Conservation (phyloP, 2,888 invertebrate species). For the Lottia scabra region DNA sequence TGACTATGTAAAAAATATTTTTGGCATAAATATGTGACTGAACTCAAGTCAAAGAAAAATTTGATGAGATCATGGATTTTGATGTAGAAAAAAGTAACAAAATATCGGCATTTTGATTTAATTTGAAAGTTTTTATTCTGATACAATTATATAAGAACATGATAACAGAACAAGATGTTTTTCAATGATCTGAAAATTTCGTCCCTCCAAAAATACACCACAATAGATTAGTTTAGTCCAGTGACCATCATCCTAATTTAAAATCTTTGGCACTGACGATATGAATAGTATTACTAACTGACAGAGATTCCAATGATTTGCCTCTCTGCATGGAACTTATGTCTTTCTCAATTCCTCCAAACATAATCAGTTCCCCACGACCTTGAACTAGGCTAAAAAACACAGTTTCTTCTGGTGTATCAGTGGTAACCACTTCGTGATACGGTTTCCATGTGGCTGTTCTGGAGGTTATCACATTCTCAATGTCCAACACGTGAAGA, state of each 20-base stretch:
- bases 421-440: conserved; percentile 42
- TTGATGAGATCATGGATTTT: too few relatives aligned
- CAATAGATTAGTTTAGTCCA: too few relatives aligned
- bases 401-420: conserved; percentile 85
- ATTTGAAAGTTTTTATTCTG: too few relatives aligned
- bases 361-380: conserved; percentile 92
- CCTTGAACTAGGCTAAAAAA: conserved; percentile 90
- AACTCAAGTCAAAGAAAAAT: too few relatives aligned
- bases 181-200: too few relatives aligned
- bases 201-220: too few relatives aligned
- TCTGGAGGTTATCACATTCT: conserved; percentile 63
- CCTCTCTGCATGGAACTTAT: conserved; percentile 59
- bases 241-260: not conserved
- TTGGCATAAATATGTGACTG: too few relatives aligned
- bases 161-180: too few relatives aligned
- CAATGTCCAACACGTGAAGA: conserved; percentile 88
- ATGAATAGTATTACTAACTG: conserved; percentile 49
- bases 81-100: too few relatives aligned
- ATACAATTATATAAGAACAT: too few relatives aligned
- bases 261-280: conserved; percentile 24
- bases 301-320: conserved; percentile 36
- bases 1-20: too few relatives aligned
- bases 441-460: conserved; percentile 72
- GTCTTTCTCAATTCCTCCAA: conserved; percentile 85
- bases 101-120: too few relatives aligned